Evolutionary conservation across 2,888 invertebrate genomes (phyloP).

Genomic region (Drosophila peninsularis): DNA sequence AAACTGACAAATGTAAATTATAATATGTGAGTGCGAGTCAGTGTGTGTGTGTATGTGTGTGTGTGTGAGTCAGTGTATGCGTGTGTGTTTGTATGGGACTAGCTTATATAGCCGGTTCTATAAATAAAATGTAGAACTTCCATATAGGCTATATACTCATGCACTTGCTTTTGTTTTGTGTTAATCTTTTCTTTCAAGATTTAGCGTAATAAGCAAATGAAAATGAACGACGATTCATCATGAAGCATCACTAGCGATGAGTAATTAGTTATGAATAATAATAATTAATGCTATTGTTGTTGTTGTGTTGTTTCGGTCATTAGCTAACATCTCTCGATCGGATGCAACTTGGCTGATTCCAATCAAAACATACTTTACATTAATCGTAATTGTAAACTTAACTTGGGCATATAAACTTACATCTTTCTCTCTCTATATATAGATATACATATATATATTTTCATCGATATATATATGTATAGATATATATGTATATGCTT

Average conservation of each 20-base stretch:
- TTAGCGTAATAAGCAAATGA: conserved; percentile 42
- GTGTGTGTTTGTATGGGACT: conserved; percentile 44
- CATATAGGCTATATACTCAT: conserved; percentile 45
- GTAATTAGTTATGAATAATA: conserved; percentile 32
- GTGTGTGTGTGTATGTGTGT: not conserved
- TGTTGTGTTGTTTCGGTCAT: conserved; percentile 24
- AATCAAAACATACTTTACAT: conserved; percentile 45
- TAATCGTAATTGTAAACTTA: conserved; percentile 68
- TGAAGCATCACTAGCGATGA: conserved; percentile 33
- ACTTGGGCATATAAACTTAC: conserved; percentile 58
- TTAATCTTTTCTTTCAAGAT: conserved; percentile 36
- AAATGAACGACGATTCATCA: conserved; percentile 25
- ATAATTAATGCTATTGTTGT: conserved; percentile 48
- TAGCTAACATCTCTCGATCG: conserved; percentile 19
- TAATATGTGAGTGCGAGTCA: not conserved
- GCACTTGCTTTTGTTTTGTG: conserved; percentile 35
- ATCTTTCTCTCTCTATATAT: conserved; percentile 15
- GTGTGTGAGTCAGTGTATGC: not conserved
- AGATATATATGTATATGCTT: not conserved
- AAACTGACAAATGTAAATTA: conserved; percentile 17
- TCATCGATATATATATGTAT: conserved; percentile 9
- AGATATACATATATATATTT: conserved; percentile 15
- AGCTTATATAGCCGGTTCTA: conserved; percentile 56
- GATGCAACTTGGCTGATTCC: conserved; percentile 51
- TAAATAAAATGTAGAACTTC: conserved; percentile 10